A percentile compares a stretch with the other conserved stretches of the same genome.
These are phyloP conservation scores for Drosophila obscura DNA, from an alignment of 1,140 invertebrate species.

Conservation along the genomic window DNA sequence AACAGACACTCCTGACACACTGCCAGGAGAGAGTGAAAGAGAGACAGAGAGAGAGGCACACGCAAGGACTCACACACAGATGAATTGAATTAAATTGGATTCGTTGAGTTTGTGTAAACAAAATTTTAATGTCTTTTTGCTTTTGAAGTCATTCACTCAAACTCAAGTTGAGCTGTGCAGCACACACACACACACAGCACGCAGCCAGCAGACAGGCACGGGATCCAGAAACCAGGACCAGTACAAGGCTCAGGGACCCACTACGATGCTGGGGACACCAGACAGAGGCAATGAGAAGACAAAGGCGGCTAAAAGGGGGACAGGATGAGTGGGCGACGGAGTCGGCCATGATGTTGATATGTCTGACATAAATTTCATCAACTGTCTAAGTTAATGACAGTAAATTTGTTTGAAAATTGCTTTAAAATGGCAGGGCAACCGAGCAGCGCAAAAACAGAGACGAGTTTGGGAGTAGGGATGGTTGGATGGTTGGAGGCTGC, in stretches of 20 bases:
- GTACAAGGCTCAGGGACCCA: too few species aligned
- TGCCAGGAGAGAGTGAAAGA: neutral
- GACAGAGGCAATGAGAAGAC: slow-evolving; percentile 18
- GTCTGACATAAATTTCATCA: slow-evolving; percentile 82
- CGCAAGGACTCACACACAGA: slow-evolving; percentile 38
- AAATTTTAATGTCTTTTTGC: slow-evolving; percentile 82
- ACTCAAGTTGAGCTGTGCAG: slow-evolving; percentile 59
- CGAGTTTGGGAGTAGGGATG: slow-evolving; percentile 3
- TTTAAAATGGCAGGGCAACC: slow-evolving; percentile 81
- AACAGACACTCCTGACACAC: slow-evolving; percentile 7
- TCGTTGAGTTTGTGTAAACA: slow-evolving; percentile 82
- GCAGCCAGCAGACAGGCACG: neutral
- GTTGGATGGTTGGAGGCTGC: slow-evolving; percentile 21
- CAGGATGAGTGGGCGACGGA: neutral
- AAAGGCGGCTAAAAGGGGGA: slow-evolving; percentile 24
- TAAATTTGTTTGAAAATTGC: slow-evolving; percentile 83
- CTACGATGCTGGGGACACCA: too few species aligned
- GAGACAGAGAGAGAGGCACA: neutral
- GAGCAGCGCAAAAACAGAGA: slow-evolving; percentile 72
- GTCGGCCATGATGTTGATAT: slow-evolving; percentile 75
- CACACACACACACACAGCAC: slow-evolving; percentile 27
- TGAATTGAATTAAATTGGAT: slow-evolving; percentile 82
- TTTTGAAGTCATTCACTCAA: slow-evolving; percentile 82
- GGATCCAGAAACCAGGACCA: too few species aligned
- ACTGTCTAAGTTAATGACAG: slow-evolving; percentile 83